Percentiles rank a stretch among this genome's conserved stretches.
Conservation (phyloP, 1,140 invertebrate species). For the Drosophila trapezifrons region DNA sequence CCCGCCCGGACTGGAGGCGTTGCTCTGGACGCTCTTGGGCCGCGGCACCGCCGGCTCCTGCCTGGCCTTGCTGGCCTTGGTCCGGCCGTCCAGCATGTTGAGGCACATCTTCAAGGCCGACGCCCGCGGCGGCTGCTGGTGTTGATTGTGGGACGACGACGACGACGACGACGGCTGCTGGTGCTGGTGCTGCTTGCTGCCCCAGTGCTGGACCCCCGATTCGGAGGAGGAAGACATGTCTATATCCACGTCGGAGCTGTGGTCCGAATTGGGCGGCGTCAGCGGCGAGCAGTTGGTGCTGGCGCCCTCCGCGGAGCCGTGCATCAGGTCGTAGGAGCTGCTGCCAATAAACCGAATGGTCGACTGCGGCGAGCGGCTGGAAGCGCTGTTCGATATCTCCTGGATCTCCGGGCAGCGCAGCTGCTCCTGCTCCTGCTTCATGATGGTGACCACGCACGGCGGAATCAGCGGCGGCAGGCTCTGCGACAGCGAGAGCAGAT, state of each 20-base stretch:
- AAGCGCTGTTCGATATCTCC: constrained; percentile 77
- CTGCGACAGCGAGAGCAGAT: constrained; percentile 92
- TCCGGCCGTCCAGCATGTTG: constrained; percentile 78
- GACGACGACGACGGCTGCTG: constrained; percentile 41
- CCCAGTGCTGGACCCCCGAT: constrained; percentile 83
- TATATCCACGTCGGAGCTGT: constrained; percentile 89
- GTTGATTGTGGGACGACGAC: constrained; percentile 12
- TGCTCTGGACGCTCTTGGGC: constrained; percentile 43
- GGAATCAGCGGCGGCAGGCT: constrained; percentile 90
- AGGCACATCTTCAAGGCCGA: constrained; percentile 70
- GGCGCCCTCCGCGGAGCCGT: constrained; percentile 56
- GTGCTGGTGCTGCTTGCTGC: constrained; percentile 35
- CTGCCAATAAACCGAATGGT: constrained; percentile 79
- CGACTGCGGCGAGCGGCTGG: constrained; percentile 63
- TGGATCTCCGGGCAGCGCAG: constrained; percentile 73
- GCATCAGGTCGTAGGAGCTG: constrained; percentile 70
- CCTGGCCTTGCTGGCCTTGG: constrained; percentile 82
- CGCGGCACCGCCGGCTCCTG: constrained; percentile 45
- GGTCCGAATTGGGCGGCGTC: constrained; percentile 89
- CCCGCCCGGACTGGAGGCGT: constrained; percentile 58
- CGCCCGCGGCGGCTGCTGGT: constrained; percentile 54
- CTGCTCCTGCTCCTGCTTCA: constrained; percentile 79
- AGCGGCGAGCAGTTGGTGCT: constrained; percentile 85
- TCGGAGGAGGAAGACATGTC: constrained; percentile 83
- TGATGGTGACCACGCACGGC: constrained; percentile 87